Base-by-base conservation (phyloP, 2,797 vertebrate genomes). In the Nyctibius grandis region DNA sequence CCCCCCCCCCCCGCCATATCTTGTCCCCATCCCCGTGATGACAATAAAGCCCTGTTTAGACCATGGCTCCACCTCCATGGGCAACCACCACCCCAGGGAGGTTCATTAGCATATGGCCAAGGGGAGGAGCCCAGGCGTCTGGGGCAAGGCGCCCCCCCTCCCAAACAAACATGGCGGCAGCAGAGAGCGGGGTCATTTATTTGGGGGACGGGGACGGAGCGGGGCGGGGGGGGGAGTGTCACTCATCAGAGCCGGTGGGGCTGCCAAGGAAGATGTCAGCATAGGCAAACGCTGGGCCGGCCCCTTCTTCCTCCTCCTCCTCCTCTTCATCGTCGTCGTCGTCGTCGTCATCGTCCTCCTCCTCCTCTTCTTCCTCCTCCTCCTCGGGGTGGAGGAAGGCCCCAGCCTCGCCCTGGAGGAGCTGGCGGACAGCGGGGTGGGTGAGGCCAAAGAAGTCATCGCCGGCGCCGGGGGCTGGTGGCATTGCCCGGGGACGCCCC, bases 371-470 rank as follows among this genome's bases (percentile, higher is more conserved):
- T 20, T 96, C 98, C 22, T 98, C 98, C 29, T 98, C 98, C 48
- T 98, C 98, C 47, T 96, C 94, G 23, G 98, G 98, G 89, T 97
- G 98, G 96, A 98, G 98, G 96, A 99, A 99, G 16, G 98, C 98
- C 70, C 99, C 99, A 22, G 98, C 99, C 95, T 98, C 99, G 23
- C 98, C 98, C 1, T 98, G 99, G 93, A 99, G 99, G 51, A 99
- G 98, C 94, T 98, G 99, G 95, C 99, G 99, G 91, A 99, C 98
- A 33, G 98, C 97, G 15, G 99, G 98, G 88, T 99, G 99, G 18
- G 98, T 98, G 94, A 99, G 99, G 51, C 99, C 99, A 65, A 99
- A 99, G 93, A 99, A 99, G 82, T 99, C 98, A 2, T 98, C 98
- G 59, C 99, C 99, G 3, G 98, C 98, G 97, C 80, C 98, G 88